Evolutionary conservation across 2,797 vertebrate genomes (phyloP), one percentile per base, ranked within the genome.

Genomic region (Tadarida brasiliensis): DNA sequence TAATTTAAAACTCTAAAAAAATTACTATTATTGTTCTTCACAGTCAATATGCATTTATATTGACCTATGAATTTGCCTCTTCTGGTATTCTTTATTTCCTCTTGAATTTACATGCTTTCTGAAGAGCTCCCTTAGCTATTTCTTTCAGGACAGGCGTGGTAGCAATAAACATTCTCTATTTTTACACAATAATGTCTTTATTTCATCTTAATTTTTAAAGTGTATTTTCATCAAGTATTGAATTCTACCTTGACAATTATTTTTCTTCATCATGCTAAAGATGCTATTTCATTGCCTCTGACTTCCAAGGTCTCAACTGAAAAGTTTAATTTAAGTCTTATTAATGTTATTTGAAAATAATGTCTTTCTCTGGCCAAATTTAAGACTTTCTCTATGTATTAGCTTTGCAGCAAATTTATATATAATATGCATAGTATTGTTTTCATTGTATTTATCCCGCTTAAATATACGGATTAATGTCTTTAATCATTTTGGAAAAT

Each of bases 401-500:
- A 56, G 20, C 59, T 91, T 89, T 92, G 54, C 49, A 83, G 17
- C 22, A 94, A 35, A 47, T 90, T 80, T 93, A 91, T 16, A 76
- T 47, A 76, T n/a, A n/a, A 39, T 11, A 84, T 59, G 7, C 15
- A 28, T 84, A 0, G 4, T 90, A 56, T 63, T 74, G 15, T 39
- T 74, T 92, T 86, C 33, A 73, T 26, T 96, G 28, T 44, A 70
- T 59, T 74, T 49, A 28, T 85, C 7, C 33, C 82, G 44, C 57
- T 84, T 88, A 77, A 95, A 88, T 81, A 28, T 81, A 39, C 70
- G 19, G n/a, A 65, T 87, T 33, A 30, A 51, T 49, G 17, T 59
- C 78, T 95, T 87, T 80, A 82, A 85, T 82, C 14, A 11, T 81
- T 93, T 83, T 67, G 11, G 28, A 68, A 95, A 94, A 76, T 3